These are phyloP conservation scores for Pseudomyrmex sp. DNA, from an alignment of 1,140 invertebrate genomes.

Conservation along the genomic window DNA sequence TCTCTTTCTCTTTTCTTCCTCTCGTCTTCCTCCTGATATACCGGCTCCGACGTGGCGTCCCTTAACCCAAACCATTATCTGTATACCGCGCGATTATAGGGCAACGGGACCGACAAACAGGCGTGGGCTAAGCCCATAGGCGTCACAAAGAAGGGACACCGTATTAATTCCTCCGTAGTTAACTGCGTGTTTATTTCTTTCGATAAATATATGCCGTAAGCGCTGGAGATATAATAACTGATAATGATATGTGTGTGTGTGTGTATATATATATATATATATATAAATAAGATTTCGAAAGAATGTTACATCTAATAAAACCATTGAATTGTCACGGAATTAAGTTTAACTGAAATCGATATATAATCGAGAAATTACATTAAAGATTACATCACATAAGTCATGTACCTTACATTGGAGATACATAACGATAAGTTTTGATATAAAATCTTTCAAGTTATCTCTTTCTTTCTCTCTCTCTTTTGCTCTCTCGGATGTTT, in stretches of 20 bases:
- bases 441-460: too few relatives aligned
- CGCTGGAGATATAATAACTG: not conserved
- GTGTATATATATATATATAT: too few relatives aligned
- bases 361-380: too few relatives aligned
- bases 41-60: constrained; percentile 62
- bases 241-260: too few relatives aligned
- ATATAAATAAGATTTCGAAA: too few relatives aligned
- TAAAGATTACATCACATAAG: too few relatives aligned
- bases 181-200: not conserved
- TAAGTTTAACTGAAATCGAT: too few relatives aligned
- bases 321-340: too few relatives aligned
- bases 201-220: not conserved
- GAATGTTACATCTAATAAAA: too few relatives aligned
- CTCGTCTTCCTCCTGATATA: not conserved
- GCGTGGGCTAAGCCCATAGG: constrained; percentile 71
- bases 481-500: not conserved
- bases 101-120: constrained; percentile 78
- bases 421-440: too few relatives aligned
- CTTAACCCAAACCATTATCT: constrained; percentile 76
- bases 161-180: not conserved
- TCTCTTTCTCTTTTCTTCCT: constrained; percentile 30
- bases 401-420: too few relatives aligned
- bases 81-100: constrained; percentile 75
- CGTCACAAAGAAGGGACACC: constrained; percentile 40
- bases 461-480: too few relatives aligned